phyloP scores from a whole-genome alignment of 2,888 invertebrate species.

The Chymomyza caudatula region DNA sequence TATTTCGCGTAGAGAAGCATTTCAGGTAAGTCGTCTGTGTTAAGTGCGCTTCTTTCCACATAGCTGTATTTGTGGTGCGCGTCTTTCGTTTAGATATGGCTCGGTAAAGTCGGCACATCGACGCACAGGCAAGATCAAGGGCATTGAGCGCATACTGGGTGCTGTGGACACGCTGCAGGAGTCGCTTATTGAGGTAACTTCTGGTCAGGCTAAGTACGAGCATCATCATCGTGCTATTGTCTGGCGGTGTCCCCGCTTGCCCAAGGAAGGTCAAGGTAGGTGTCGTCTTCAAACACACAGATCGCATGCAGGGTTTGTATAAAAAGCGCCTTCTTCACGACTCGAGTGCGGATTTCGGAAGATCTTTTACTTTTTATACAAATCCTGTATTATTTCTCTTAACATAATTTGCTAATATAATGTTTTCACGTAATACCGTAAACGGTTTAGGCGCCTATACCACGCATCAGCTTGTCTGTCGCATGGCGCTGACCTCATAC shows the following conservation, averaged over 20 bases:
- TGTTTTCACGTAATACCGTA: not conserved
- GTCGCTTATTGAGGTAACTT: conserved; percentile 96
- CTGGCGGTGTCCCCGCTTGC: conserved; percentile 97
- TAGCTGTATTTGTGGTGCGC: not conserved
- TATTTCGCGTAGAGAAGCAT: conserved; percentile 98
- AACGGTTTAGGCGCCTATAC: conserved; percentile 92
- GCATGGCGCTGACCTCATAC: conserved; percentile 96
- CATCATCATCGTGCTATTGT: conserved; percentile 98
- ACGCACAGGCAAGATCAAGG: conserved; percentile 93
- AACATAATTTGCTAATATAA: not conserved
- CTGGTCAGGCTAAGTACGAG: conserved; percentile 98
- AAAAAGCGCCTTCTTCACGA: no score
- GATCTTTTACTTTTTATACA: no score
- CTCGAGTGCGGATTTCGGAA: no score
- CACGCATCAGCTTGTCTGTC: conserved; percentile 95
- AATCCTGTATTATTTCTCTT: no score
- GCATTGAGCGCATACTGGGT: conserved; percentile 93
- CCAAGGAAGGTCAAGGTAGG: conserved; percentile 98
- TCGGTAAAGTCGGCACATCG: conserved; percentile 96
- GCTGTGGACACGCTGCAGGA: conserved; percentile 94
- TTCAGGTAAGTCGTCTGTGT: conserved; percentile 80
- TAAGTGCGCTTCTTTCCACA: conserved; percentile 16
- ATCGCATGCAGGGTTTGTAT: not conserved
- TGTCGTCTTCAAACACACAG: not conserved
- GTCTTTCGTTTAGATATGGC: conserved; percentile 84